Evolutionary conservation across 2,888 invertebrate species (phyloP).

Genomic region (Plemyria rubiginata): DNA sequence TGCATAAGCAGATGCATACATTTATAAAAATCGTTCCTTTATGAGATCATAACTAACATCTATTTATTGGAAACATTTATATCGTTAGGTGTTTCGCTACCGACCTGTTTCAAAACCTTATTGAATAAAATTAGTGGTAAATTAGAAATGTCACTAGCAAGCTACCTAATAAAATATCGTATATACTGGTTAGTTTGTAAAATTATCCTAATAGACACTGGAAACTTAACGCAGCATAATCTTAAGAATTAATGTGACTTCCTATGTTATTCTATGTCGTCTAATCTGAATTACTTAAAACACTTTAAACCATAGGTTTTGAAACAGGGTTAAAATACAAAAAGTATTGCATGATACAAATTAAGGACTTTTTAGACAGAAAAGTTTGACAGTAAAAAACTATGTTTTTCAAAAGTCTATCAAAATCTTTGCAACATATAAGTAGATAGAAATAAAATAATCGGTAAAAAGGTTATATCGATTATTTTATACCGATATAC

Average conservation of each 20-base stretch:
- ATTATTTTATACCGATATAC: too few relatives aligned
- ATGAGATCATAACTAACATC: conserved; percentile 22
- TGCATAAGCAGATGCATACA: conserved; percentile 31
- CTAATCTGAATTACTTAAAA: neutral
- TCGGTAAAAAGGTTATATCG: too few relatives aligned
- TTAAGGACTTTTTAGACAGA: neutral
- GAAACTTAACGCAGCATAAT: neutral
- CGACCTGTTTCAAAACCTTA: conserved; percentile 21
- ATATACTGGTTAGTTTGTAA: neutral
- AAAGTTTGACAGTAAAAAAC: too few relatives aligned
- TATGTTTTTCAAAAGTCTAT: too few relatives aligned
- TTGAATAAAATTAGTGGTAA: conserved; percentile 7
- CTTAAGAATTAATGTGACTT: neutral
- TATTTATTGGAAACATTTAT: neutral
- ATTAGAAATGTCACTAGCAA: neutral
- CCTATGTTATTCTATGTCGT: neutral
- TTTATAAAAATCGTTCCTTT: conserved; percentile 17
- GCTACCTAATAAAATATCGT: neutral
- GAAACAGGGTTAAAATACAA: conserved; percentile 10
- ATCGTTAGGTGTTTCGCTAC: neutral
- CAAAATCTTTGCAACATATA: too few relatives aligned
- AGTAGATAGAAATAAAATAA: too few relatives aligned
- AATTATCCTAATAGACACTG: conserved; percentile 1
- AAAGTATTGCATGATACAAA: neutral
- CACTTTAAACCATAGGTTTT: conserved; percentile 15